Conservation (phyloP, 2,797 vertebrate species). For the Sebastes reedi region DNA sequence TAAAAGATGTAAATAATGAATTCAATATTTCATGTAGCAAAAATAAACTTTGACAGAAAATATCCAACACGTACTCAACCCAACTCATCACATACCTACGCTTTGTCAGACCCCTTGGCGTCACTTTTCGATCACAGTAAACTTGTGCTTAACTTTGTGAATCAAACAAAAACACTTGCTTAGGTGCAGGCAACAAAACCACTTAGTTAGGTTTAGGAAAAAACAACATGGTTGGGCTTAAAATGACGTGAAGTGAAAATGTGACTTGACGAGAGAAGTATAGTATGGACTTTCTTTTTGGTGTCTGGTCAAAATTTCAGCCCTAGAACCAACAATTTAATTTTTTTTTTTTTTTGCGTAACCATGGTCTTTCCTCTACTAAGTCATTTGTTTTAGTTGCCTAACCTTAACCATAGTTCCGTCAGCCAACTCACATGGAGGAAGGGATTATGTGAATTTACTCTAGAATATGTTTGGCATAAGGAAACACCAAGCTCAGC, state of each 20-base stretch:
- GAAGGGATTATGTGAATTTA: not conserved
- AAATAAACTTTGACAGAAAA: not conserved
- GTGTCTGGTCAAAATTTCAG: not conserved
- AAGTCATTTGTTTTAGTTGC: not conserved
- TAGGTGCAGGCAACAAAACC: too few species aligned
- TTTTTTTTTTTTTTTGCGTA: not conserved
- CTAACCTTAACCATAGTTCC: not conserved
- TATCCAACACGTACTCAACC: not conserved
- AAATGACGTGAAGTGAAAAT: too few species aligned
- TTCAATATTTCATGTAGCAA: not conserved
- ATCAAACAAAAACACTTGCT: too few species aligned
- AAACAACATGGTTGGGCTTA: too few species aligned
- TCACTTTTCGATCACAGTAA: too few species aligned
- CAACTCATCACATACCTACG: too few species aligned
- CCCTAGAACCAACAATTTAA: not conserved
- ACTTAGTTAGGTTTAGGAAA: too few species aligned
- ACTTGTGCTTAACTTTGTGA: too few species aligned
- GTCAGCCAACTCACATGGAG: not conserved
- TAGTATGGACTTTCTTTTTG: not conserved
- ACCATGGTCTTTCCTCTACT: not conserved
- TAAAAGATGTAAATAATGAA: not conserved
- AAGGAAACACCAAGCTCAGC: not conserved
- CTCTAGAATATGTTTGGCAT: not conserved
- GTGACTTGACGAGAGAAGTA: too few species aligned
- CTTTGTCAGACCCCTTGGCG: too few species aligned